A percentile compares a stretch with the other conserved stretches of the same genome.
Conservation (phyloP, 1,140 invertebrate species). For the Scaptodrosophila lebanonensis region DNA sequence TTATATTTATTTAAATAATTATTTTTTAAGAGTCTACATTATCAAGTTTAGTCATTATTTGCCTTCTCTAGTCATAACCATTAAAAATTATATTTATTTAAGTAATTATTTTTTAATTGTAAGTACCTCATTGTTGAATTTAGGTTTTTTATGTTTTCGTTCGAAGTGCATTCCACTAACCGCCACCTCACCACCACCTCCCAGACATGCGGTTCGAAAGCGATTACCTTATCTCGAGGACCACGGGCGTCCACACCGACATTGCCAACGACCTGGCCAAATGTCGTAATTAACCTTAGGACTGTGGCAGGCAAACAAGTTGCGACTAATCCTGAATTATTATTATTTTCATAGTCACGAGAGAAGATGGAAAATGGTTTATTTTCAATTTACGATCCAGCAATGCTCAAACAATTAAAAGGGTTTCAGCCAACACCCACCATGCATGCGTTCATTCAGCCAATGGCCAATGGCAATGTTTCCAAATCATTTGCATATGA, state of each 20-base stretch:
- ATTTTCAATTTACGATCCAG: conserved; percentile 66
- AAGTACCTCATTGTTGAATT: too few species aligned
- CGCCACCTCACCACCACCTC: too few species aligned
- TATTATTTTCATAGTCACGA: conserved; percentile 52
- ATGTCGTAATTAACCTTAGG: conserved; percentile 70
- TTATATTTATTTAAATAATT: too few species aligned
- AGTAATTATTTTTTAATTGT: too few species aligned
- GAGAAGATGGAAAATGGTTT: conserved; percentile 55
- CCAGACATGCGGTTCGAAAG: conserved; percentile 21
- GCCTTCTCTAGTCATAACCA: too few species aligned
- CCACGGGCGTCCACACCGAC: conserved; percentile 37
- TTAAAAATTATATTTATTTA: too few species aligned
- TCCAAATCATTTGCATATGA: conserved; percentile 73
- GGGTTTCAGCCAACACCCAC: conserved; percentile 25
- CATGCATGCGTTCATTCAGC: neutral
- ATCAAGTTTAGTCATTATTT: too few species aligned
- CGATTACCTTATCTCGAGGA: conserved; percentile 59
- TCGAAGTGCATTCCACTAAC: too few species aligned
- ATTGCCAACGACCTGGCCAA: conserved; percentile 57
- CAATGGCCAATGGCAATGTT: conserved; percentile 21
- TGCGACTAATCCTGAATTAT: conserved; percentile 70
- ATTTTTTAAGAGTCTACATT: too few species aligned
- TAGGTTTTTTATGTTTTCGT: too few species aligned
- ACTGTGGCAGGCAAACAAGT: conserved; percentile 34
- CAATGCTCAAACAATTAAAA: conserved; percentile 35